Evolutionary conservation across 2,797 vertebrate species (phyloP).

Genomic region (Amblyraja radiata): DNA sequence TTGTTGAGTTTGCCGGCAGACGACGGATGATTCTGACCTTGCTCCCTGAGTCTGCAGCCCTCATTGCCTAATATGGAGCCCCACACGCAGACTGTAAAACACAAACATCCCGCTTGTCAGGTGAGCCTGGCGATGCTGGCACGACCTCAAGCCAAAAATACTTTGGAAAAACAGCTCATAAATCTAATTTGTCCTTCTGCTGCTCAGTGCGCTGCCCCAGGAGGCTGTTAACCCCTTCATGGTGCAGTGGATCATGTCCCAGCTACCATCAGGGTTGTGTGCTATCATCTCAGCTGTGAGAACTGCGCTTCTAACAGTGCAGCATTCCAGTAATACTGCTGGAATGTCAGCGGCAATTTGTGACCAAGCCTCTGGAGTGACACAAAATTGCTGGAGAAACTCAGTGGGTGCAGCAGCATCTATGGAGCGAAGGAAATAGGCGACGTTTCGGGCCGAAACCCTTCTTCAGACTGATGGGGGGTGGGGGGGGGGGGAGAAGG

Average conservation of each 20-base stretch:
- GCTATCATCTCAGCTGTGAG: not conserved
- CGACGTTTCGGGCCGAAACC: too few species aligned
- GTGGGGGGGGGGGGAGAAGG: too few species aligned
- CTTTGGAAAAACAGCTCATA: slow-evolving; percentile 28
- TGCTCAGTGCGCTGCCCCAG: not conserved
- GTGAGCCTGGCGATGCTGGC: slow-evolving; percentile 33
- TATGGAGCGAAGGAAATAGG: too few species aligned
- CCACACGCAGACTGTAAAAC: not conserved
- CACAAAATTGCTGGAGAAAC: too few species aligned
- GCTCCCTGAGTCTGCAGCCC: not conserved
- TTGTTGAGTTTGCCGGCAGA: not conserved
- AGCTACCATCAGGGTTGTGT: too few species aligned
- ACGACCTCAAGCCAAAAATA: slow-evolving; percentile 23
- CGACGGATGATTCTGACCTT: not conserved
- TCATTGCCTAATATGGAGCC: slow-evolving; percentile 26
- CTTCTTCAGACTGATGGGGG: too few species aligned
- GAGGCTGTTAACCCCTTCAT: not conserved
- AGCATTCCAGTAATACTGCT: not conserved
- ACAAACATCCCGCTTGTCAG: slow-evolving; percentile 27
- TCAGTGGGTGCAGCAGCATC: too few species aligned
- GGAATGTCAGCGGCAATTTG: not conserved
- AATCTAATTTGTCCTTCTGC: slow-evolving; percentile 17
- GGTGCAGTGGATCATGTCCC: not conserved
- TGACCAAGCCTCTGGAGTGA: not conserved
- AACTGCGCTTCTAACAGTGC: not conserved